Percentiles rank a stretch among this genome's conserved stretches.
These are phyloP conservation scores for Caenorhabditis japonica DNA, from an alignment of 2,888 invertebrate genomes.

Conservation along the genomic window DNA sequence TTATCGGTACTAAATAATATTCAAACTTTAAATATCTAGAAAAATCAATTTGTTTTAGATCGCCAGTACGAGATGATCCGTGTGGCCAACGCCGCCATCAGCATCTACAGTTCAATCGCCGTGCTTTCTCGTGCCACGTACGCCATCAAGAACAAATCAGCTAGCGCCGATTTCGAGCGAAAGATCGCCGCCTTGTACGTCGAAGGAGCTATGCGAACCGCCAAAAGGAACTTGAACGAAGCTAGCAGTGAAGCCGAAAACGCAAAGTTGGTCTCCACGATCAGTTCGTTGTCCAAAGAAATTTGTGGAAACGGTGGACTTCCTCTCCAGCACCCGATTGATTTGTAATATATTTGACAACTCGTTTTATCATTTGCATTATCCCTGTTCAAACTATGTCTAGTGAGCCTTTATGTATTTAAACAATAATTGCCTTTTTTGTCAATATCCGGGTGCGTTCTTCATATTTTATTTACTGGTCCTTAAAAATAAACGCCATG, in stretches of 20 bases:
- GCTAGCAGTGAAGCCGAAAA: conserved; percentile 80
- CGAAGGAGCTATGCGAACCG: conserved; percentile 84
- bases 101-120: conserved; percentile 84
- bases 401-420: conserved; percentile 34
- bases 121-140: conserved; percentile 82
- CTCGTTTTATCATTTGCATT: conserved; percentile 7
- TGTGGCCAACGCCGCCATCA: conserved; percentile 88
- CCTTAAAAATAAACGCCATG: too few species aligned
- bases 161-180: conserved; percentile 82
- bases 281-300: conserved; percentile 80
- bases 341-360: conserved; percentile 79
- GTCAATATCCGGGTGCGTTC: conserved; percentile 32
- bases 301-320: conserved; percentile 83
- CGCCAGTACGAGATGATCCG: conserved; percentile 91
- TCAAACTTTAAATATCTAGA: not conserved
- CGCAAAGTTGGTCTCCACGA: conserved; percentile 78
- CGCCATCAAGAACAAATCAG: conserved; percentile 62
- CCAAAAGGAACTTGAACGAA: conserved; percentile 82
- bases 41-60: conserved; percentile 79
- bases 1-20: conserved; percentile 78
- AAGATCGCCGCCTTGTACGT: conserved; percentile 88
- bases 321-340: conserved; percentile 83
- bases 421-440: conserved; percentile 34
- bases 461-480: conserved; percentile 20
- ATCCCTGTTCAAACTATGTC: conserved; percentile 3